A percentile compares a stretch with the other conserved stretches of the same genome.
Conservation (phyloP, 2,797 vertebrate species). For the Cirrhinus mrigala region DNA sequence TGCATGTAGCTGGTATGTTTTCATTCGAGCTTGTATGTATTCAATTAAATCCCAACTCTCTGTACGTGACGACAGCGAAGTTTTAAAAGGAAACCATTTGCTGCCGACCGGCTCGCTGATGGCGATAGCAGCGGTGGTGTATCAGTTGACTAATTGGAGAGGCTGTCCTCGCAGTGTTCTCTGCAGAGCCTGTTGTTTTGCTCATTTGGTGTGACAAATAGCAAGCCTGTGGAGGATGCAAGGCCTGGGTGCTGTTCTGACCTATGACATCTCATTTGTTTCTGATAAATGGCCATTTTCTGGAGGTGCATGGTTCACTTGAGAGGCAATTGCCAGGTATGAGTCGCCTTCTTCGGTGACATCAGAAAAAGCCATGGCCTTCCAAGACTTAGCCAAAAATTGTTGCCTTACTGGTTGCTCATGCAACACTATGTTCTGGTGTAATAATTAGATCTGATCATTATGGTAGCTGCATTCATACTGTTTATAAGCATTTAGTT, state of each 20-base stretch:
- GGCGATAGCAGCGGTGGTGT: constrained; percentile 52
- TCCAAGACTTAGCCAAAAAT: constrained; percentile 24
- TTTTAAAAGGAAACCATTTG: constrained; percentile 48
- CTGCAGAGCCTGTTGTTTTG: constrained; percentile 66
- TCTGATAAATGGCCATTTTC: constrained; percentile 70
- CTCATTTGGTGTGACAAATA: constrained; percentile 75
- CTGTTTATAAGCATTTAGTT: background rate
- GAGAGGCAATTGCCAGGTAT: constrained; percentile 70
- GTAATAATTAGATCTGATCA: constrained; percentile 5
- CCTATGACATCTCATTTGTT: constrained; percentile 70
- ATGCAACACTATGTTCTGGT: background rate
- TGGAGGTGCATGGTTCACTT: constrained; percentile 68
- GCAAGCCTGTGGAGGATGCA: constrained; percentile 67
- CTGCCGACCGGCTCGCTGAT: constrained; percentile 34
- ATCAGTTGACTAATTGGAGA: constrained; percentile 65
- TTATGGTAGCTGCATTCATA: constrained; percentile 12
- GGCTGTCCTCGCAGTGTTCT: constrained; percentile 57
- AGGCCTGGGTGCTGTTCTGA: constrained; percentile 68
- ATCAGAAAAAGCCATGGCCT: constrained; percentile 46
- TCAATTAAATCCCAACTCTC: constrained; percentile 51
- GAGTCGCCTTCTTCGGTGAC: constrained; percentile 47
- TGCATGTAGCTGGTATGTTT: constrained; percentile 22
- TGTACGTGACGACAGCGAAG: constrained; percentile 8
- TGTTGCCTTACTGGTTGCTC: constrained; percentile 7
- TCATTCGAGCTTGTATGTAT: constrained; percentile 21